phyloP scores from a whole-genome alignment of 2,888 invertebrate genomes.

The Eulithis prunata region DNA sequence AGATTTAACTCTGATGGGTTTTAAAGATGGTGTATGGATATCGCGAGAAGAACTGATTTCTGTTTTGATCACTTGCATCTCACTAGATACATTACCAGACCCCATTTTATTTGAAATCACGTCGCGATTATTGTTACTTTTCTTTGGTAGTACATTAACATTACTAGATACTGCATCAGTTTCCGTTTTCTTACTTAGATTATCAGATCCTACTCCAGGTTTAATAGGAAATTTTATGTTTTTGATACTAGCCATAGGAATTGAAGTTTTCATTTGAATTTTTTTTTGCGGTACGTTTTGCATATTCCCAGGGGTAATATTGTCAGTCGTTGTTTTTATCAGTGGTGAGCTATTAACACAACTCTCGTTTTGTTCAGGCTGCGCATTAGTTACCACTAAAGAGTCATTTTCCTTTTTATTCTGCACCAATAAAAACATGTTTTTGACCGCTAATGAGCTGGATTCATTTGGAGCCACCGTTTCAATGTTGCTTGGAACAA shows the following conservation, averaged over 20 bases:
- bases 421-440: conserved; percentile 18
- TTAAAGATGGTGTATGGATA: neutral
- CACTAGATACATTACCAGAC: neutral
- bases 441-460: conserved; percentile 3
- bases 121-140: neutral
- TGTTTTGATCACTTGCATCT: neutral
- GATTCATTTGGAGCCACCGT: conserved; percentile 1
- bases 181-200: neutral
- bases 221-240: conserved; percentile 12
- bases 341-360: neutral
- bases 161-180: neutral
- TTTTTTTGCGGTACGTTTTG: conserved; percentile 4
- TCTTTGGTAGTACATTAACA: neutral
- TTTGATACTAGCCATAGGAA: conserved; percentile 18
- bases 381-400: neutral
- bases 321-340: conserved; percentile 2
- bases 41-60: neutral
- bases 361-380: conserved; percentile 3
- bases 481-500: conserved; percentile 10
- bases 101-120: neutral
- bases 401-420: conserved; percentile 15
- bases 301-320: neutral
- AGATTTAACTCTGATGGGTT: neutral
- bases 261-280: conserved; percentile 16
- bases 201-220: conserved; percentile 1